phyloP scores from a whole-genome alignment of 2,797 vertebrate genomes.

The Nasua narica region DNA sequence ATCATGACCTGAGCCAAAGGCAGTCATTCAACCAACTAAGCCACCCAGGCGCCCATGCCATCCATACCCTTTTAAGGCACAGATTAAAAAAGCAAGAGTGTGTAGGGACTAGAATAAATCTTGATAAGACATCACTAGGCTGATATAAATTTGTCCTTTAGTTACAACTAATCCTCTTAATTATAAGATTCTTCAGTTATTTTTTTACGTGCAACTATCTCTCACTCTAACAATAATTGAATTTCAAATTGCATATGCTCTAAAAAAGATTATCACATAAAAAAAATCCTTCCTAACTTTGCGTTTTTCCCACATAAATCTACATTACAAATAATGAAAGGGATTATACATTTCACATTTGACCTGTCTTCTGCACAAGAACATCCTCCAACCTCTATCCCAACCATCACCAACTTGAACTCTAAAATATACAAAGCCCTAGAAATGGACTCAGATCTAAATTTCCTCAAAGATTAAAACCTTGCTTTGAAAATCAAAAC shows the following conservation, averaged over 20 bases:
- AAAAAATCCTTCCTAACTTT: not conserved
- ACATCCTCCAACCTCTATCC: not conserved
- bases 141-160: not conserved
- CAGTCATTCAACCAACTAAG: too few relatives aligned
- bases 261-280: not conserved
- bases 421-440: not conserved
- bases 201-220: not conserved
- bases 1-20: too few relatives aligned
- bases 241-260: not conserved
- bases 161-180: conserved; percentile 8
- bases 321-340: not conserved
- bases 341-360: not conserved
- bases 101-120: not conserved
- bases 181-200: not conserved
- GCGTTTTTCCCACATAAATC: not conserved
- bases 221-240: not conserved
- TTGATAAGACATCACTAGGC: not conserved
- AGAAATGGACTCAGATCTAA: not conserved
- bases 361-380: not conserved
- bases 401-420: not conserved
- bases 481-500: conserved; percentile 24
- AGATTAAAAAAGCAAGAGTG: not conserved
- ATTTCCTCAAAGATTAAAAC: not conserved
- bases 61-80: not conserved
- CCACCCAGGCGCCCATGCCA: not conserved